Conservation (phyloP, 23 tunicate genomes). For the Trididemnum clinides region DNA sequence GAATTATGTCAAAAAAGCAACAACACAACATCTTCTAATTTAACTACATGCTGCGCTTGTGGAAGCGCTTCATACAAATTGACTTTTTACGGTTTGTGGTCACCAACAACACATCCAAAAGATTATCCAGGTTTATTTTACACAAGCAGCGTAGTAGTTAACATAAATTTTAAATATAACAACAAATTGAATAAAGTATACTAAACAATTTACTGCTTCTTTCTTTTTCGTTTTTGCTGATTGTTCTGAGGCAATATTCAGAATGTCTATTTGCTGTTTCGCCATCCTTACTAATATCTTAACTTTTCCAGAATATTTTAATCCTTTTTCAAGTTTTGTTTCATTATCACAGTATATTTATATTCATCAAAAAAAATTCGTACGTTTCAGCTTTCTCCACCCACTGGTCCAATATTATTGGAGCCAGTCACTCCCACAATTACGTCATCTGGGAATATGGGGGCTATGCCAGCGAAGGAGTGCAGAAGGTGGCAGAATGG, state of each 20-base stretch:
- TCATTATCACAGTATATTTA: no score
- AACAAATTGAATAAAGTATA: no score
- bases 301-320: no score
- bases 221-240: no score
- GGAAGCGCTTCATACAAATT: conserved; percentile 71
- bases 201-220: no score
- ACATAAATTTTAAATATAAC: no score
- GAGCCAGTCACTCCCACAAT: conserved; percentile 68
- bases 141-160: no score
- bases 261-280: no score
- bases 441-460: conserved; percentile 95
- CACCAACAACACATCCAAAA: conserved; percentile 83
- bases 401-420: conserved; percentile 97
- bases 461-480: conserved; percentile 68
- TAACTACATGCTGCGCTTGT: conserved; percentile 69
- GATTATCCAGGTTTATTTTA: conserved; percentile 95
- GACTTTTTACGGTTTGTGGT: conserved; percentile 95
- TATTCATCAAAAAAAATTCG: no score
- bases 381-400: conserved; percentile 72
- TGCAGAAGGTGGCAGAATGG: conserved; percentile 97
- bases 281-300: no score
- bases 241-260: no score
- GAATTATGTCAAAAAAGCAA: conserved; percentile 45
- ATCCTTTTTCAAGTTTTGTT: no score
- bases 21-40: not conserved